Evolutionary conservation across 2,888 invertebrate genomes (phyloP).

Genomic region (Euplagia quadripunctaria): DNA sequence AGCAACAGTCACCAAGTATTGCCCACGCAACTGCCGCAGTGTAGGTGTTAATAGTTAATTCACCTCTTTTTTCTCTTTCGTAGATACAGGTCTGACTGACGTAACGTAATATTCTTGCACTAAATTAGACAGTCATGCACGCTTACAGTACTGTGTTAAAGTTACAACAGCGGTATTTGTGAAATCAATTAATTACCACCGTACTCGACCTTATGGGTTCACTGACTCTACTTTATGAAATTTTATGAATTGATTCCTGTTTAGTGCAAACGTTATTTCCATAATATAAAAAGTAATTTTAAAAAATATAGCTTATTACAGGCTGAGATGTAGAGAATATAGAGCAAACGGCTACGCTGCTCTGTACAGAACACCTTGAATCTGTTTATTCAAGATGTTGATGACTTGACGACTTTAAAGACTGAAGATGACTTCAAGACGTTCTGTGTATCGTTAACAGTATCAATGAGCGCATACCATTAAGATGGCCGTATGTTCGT

Average conservation of each 20-base stretch:
- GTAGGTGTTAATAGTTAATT: constrained; percentile 6
- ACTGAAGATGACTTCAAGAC: too few relatives aligned
- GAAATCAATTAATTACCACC: constrained; percentile 38
- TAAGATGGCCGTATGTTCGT: neutral
- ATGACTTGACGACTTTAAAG: too few relatives aligned
- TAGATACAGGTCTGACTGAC: neutral
- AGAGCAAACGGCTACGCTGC: neutral
- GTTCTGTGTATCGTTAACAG: neutral
- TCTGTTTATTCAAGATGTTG: too few relatives aligned
- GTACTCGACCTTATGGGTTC: constrained; percentile 34
- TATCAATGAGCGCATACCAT: neutral
- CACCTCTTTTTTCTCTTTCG: neutral
- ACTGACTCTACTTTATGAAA: constrained; percentile 18
- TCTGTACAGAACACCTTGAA: neutral
- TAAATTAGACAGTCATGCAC: constrained; percentile 35
- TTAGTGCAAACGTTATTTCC: constrained; percentile 18
- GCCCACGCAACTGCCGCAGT: neutral
- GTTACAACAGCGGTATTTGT: constrained; percentile 32
- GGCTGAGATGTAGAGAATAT: neutral
- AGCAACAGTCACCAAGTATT: neutral
- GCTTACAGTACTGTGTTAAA: constrained; percentile 30
- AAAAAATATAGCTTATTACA: neutral
- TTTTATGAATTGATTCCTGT: constrained; percentile 11
- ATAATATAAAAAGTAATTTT: neutral
- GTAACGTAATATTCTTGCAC: constrained; percentile 21